These are phyloP conservation scores for Ormyrus thymus DNA, from an alignment of 2,888 invertebrate species.

Conservation along the genomic window DNA sequence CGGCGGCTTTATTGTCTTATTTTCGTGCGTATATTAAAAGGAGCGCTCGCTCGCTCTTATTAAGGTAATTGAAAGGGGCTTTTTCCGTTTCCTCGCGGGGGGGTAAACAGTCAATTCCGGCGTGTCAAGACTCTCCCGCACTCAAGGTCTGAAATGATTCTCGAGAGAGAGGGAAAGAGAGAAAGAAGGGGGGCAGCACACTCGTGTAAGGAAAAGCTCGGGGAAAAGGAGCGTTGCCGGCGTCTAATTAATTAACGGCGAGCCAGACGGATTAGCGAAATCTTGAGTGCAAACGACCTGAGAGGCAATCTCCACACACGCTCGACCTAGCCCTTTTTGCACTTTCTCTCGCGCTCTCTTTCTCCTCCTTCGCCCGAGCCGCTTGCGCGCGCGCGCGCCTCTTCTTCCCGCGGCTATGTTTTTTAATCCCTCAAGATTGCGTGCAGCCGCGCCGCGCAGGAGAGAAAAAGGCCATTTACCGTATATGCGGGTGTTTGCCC, in stretches of 20 bases:
- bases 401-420: constrained; percentile 58
- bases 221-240: not conserved
- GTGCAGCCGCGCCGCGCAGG: constrained; percentile 50
- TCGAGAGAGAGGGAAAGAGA: constrained; percentile 24
- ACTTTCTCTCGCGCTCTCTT: constrained; percentile 4
- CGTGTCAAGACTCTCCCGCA: constrained; percentile 20
- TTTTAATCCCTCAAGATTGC: constrained; percentile 72
- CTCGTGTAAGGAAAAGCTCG: too few relatives aligned
- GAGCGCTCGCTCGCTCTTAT: constrained; percentile 31
- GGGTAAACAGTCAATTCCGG: constrained; percentile 40
- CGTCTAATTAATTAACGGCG: constrained; percentile 63
- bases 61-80: constrained; percentile 49
- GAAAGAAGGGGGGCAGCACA: not conserved
- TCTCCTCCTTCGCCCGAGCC: constrained; percentile 11
- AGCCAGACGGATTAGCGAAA: constrained; percentile 61
- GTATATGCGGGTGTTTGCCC: constrained; percentile 53
- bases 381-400: not conserved
- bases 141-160: constrained; percentile 33
- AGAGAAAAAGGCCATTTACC: constrained; percentile 53
- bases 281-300: constrained; percentile 63
- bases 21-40: not conserved
- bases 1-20: not conserved
- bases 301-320: constrained; percentile 64
- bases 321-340: not conserved
- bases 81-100: constrained; percentile 1